Percentiles rank a stretch among this genome's conserved stretches.
Evolutionary conservation across 2,888 invertebrate species (phyloP).

Genomic region (Barypeithes pellucidus): DNA sequence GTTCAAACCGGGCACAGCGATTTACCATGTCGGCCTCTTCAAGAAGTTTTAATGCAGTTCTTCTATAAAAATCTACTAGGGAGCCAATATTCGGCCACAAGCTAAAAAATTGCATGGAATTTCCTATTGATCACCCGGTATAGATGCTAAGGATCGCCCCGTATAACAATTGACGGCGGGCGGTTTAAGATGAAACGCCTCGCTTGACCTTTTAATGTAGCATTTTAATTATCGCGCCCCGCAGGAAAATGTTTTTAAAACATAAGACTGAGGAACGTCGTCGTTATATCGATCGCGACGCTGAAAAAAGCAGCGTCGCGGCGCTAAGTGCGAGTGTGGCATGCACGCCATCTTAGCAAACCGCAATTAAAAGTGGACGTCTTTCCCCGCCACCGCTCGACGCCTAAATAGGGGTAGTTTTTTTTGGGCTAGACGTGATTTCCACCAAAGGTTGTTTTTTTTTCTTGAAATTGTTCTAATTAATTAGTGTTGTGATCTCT

Average conservation of each 20-base stretch:
- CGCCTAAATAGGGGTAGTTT: constrained; percentile 49
- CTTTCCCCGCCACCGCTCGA: constrained; percentile 55
- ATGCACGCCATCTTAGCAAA: constrained; percentile 72
- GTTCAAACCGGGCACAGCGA: too few relatives aligned
- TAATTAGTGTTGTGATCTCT: not conserved
- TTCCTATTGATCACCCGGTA: too few relatives aligned
- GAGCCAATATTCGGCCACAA: too few relatives aligned
- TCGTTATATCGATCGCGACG: constrained; percentile 52
- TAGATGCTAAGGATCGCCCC: too few relatives aligned
- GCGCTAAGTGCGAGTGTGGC: constrained; percentile 72
- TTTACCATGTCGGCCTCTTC: too few relatives aligned
- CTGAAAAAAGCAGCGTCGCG: constrained; percentile 65
- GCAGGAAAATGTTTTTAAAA: constrained; percentile 44
- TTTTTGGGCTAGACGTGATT: constrained; percentile 35
- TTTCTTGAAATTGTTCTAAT: not conserved
- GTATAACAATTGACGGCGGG: too few relatives aligned
- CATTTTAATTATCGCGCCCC: constrained; percentile 46
- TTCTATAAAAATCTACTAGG: too few relatives aligned
- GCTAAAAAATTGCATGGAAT: too few relatives aligned
- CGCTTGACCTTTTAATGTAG: not conserved
- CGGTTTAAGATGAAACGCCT: too few relatives aligned
- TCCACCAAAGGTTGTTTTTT: constrained; percentile 50
- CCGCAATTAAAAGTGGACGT: constrained; percentile 68
- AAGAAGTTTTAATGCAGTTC: too few relatives aligned
- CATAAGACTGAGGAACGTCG: constrained; percentile 43